Conservation (phyloP, 1,140 invertebrate genomes). For the Mercenaria mercenaria region DNA sequence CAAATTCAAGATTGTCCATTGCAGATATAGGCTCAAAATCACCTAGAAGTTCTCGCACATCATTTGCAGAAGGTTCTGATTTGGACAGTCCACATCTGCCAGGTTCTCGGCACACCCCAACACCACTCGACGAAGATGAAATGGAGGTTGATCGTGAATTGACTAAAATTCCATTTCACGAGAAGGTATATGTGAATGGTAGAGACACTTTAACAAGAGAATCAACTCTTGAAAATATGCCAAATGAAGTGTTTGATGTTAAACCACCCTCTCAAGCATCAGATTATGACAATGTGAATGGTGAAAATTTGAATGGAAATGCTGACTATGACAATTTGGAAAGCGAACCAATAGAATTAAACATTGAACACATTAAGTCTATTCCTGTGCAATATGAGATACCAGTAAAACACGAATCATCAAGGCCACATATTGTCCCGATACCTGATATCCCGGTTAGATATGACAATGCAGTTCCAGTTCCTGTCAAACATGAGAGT, state of each 20-base stretch:
- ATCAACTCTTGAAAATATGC: conserved; percentile 74
- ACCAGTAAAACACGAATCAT: conserved; percentile 31
- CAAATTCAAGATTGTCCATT: conserved; percentile 80
- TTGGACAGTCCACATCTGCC: conserved; percentile 73
- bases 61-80: conserved; percentile 81
- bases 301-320: conserved; percentile 49
- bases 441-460: conserved; percentile 14
- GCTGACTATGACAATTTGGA: conserved; percentile 66
- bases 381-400: conserved; percentile 63
- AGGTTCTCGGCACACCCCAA: conserved; percentile 62
- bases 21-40: conserved; percentile 78
- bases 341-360: conserved; percentile 38
- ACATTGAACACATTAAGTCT: conserved; percentile 39
- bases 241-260: conserved; percentile 64
- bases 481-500: not conserved
- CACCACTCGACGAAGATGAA: conserved; percentile 68
- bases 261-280: conserved; percentile 78
- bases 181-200: conserved; percentile 14
- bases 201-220: conserved; percentile 54
- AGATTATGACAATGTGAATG: conserved; percentile 82
- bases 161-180: not conserved
- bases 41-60: conserved; percentile 82
- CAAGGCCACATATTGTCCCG: not conserved
- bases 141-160: conserved; percentile 51
- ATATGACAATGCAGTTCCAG: not conserved